These are phyloP conservation scores for Melitaea cinxia DNA, from an alignment of 1,140 invertebrate species.

Conservation along the genomic window DNA sequence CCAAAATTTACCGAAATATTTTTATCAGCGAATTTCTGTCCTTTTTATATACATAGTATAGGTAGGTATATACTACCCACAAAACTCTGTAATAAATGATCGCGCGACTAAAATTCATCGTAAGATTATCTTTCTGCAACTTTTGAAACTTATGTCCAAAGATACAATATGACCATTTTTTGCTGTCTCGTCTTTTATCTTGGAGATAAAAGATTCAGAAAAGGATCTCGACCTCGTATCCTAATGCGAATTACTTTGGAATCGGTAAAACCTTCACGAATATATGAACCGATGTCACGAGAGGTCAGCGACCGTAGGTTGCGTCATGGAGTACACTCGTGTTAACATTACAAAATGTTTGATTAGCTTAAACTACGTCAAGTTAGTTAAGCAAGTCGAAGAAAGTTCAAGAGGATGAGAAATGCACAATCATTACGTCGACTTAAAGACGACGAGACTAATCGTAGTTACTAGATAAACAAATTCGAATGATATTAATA, in stretches of 20 bases:
- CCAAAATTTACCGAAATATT: no score
- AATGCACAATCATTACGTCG: neutral
- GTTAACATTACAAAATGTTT: conserved; percentile 23
- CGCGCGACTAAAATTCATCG: neutral
- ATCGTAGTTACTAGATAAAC: no score
- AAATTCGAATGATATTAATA: no score
- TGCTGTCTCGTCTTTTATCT: conserved; percentile 13
- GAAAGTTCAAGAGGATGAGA: neutral
- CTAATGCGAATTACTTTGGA: conserved; percentile 31
- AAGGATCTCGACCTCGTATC: conserved; percentile 34
- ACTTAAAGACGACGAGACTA: neutral
- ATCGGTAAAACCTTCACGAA: conserved; percentile 27
- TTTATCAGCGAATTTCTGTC: no score
- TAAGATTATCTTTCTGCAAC: neutral
- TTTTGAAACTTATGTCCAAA: conserved; percentile 4
- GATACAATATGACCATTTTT: conserved; percentile 24
- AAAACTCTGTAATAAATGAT: no score
- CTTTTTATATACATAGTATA: no score
- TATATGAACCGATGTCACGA: conserved; percentile 31
- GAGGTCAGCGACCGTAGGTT: conserved; percentile 29
- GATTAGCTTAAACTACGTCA: conserved; percentile 4
- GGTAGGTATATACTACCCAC: no score
- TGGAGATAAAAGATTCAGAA: conserved; percentile 27
- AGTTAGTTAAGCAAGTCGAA: conserved; percentile 1
- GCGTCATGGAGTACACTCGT: conserved; percentile 34